These are phyloP conservation scores for Chondrilla cf. caribensis DNA, from an alignment of 37 sponge, comb jelly and placozoan species.

Conservation along the genomic window DNA sequence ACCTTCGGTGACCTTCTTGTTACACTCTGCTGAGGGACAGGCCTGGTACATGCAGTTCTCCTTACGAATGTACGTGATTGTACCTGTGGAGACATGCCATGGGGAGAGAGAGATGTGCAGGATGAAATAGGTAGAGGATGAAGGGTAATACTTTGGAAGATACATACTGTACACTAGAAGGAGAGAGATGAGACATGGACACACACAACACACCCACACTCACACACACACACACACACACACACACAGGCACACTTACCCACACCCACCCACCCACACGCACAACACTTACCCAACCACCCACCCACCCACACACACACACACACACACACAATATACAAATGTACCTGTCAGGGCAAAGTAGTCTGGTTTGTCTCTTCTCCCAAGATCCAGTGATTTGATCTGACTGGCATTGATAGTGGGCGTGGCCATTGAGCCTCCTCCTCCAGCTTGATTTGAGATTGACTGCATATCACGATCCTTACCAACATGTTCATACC, in stretches of 20 bases:
- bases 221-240: no score
- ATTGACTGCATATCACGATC: conserved; percentile 50
- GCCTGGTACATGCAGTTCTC: conserved; percentile 87
- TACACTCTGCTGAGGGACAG: conserved; percentile 75
- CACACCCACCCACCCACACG: no score
- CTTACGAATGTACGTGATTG: conserved; percentile 59
- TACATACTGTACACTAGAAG: no score
- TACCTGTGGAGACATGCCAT: conserved; percentile 15
- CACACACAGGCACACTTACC: no score
- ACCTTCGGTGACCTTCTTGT: conserved; percentile 85
- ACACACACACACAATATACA: not conserved
- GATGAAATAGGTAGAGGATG: no score
- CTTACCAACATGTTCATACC: conserved; percentile 68
- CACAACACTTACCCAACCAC: no score
- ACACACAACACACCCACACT: no score
- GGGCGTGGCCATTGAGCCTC: conserved; percentile 14
- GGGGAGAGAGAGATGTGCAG: no score
- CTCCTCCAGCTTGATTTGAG: conserved; percentile 26
- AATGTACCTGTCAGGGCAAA: conserved; percentile 28
- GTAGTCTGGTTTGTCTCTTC: conserved; percentile 79
- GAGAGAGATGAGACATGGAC: no score
- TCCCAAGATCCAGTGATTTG: conserved; percentile 66
- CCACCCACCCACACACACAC: no score
- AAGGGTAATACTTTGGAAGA: no score
- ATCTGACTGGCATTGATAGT: conserved; percentile 42